Conservation (phyloP, 2,113 vertebrate genomes). For the Grammomys dolichurus region DNA sequence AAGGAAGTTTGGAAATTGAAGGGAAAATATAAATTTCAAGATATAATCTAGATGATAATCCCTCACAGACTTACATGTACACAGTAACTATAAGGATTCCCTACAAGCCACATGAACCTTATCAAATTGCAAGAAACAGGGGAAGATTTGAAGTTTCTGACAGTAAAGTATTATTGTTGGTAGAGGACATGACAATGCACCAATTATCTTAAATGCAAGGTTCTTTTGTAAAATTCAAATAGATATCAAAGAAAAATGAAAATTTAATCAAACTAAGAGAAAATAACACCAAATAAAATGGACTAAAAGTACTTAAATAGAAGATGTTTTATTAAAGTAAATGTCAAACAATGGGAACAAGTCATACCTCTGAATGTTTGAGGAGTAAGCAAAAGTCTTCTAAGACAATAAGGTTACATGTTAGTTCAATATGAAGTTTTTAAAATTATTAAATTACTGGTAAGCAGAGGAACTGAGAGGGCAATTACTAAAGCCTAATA, state of each 20-base stretch:
- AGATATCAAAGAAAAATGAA: constrained; percentile 11
- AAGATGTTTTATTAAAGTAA: background rate
- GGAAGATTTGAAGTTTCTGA: background rate
- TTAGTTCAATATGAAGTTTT: background rate
- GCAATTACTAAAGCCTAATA: constrained; percentile 26
- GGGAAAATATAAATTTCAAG: background rate
- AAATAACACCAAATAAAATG: background rate
- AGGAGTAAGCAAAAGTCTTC: background rate
- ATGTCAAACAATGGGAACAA: background rate
- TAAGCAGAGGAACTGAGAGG: background rate
- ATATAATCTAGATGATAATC: background rate
- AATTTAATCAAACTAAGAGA: constrained; percentile 24
- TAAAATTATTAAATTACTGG: background rate
- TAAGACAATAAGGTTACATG: background rate
- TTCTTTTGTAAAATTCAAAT: background rate
- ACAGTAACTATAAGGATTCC: background rate
- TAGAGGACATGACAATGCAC: background rate
- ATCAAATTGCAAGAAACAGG: background rate
- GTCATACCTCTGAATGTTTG: background rate
- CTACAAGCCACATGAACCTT: background rate
- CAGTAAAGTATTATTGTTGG: background rate
- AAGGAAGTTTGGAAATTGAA: constrained; percentile 20
- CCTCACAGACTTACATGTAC: background rate
- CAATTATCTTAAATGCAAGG: background rate
- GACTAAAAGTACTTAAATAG: background rate